Evolutionary conservation across 2,888 invertebrate species (phyloP).

Genomic region (Xanthia icteritia): DNA sequence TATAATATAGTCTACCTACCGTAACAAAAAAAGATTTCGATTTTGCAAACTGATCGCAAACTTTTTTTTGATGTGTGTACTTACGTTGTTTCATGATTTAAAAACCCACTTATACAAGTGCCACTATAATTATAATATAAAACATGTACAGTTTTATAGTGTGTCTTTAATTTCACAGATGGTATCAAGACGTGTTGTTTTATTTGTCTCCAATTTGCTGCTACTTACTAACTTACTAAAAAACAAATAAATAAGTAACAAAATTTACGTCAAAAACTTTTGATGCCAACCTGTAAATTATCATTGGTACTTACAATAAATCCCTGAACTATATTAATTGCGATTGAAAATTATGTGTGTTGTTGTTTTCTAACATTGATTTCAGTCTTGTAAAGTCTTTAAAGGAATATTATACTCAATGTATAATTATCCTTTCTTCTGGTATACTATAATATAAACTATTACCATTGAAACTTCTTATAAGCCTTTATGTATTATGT

Average conservation of each 20-base stretch:
- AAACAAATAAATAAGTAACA: neutral
- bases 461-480: neutral
- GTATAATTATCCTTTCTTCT: neutral
- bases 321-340: neutral
- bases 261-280: conserved; percentile 10
- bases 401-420: neutral
- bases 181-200: conserved; percentile 30
- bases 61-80: too few relatives aligned
- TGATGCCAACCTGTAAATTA: conserved; percentile 37
- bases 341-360: conserved; percentile 6
- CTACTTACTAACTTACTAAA: neutral
- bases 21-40: too few relatives aligned
- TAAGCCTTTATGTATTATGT: neutral
- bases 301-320: neutral
- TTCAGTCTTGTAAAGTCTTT: neutral
- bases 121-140: conserved; percentile 5
- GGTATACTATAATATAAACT: too few relatives aligned
- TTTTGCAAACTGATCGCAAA: too few relatives aligned
- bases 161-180: conserved; percentile 17
- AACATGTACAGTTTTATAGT: conserved; percentile 19
- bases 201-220: neutral
- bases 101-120: conserved; percentile 25
- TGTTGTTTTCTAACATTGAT: conserved; percentile 21
- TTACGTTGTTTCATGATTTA: neutral
- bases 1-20: too few relatives aligned